Evolutionary conservation across 2,113 vertebrate species (phyloP).

Genomic region (Zosterops lateralis): DNA sequence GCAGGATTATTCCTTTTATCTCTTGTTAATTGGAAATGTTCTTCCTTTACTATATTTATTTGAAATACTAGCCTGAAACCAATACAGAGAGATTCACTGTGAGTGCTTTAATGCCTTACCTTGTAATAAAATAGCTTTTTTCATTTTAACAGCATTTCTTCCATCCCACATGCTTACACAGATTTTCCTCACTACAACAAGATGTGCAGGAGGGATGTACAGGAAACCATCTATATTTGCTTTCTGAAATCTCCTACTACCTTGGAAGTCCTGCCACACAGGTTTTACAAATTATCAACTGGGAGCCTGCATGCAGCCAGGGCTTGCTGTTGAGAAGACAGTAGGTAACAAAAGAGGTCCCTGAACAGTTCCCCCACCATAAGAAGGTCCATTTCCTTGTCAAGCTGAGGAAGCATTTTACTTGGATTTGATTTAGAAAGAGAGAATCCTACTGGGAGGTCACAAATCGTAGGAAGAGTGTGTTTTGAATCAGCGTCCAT

Average conservation of each 20-base stretch:
- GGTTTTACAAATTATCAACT: background rate
- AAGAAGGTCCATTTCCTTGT: background rate
- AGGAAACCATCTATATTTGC: background rate
- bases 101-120: background rate
- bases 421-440: background rate
- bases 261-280: background rate
- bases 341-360: background rate
- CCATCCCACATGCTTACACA: background rate
- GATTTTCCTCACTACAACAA: background rate
- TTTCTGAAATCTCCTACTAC: background rate
- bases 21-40: background rate
- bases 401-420: background rate
- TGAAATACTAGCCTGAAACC: background rate
- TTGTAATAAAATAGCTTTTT: background rate
- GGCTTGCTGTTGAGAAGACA: background rate
- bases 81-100: background rate
- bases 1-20: background rate
- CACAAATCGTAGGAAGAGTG: background rate
- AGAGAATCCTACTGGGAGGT: background rate
- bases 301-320: background rate
- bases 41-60: background rate
- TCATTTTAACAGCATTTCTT: background rate
- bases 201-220: background rate
- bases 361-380: background rate
- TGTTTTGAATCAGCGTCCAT: background rate